A percentile compares a stretch with the other conserved stretches of the same genome.
phyloP scores from a whole-genome alignment of 1,140 invertebrate genomes.

The Aleiodes sp. region DNA sequence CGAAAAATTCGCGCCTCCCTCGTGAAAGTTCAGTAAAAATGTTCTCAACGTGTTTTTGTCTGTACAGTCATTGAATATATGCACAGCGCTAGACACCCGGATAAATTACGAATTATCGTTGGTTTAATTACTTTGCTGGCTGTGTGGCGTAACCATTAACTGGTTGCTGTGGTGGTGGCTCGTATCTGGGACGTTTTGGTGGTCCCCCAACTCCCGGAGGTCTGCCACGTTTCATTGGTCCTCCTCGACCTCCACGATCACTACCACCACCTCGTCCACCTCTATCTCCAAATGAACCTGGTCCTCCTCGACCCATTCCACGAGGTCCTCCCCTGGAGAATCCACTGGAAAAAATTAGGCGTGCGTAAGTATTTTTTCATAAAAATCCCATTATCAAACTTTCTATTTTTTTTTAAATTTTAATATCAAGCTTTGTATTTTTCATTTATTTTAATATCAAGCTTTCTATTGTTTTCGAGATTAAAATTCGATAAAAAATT shows the following conservation, averaged over 20 bases:
- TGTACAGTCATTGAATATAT: too few species aligned
- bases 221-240: slow-evolving; percentile 60
- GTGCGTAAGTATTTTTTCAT: slow-evolving; percentile 3
- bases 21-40: too few species aligned
- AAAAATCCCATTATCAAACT: slow-evolving; percentile 7
- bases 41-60: too few species aligned
- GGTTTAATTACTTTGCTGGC: slow-evolving; percentile 43
- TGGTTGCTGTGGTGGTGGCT: slow-evolving; percentile 55
- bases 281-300: slow-evolving; percentile 40
- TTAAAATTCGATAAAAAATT: too few species aligned
- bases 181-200: slow-evolving; percentile 61
- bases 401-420: too few species aligned
- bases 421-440: too few species aligned
- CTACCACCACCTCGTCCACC: slow-evolving; percentile 48
- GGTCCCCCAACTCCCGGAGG: slow-evolving; percentile 60
- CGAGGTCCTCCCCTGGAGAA: slow-evolving; percentile 50
- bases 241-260: slow-evolving; percentile 51
- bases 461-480: too few species aligned
- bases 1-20: too few species aligned
- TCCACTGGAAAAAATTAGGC: slow-evolving; percentile 23
- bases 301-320: slow-evolving; percentile 46
- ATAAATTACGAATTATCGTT: too few species aligned
- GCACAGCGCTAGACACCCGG: too few species aligned
- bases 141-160: slow-evolving; percentile 62
- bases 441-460: too few species aligned